Evolutionary conservation across 2,113 vertebrate genomes (phyloP), one percentile per base, ranked within the genome.

Genomic region (Elephantulus edwardii): DNA sequence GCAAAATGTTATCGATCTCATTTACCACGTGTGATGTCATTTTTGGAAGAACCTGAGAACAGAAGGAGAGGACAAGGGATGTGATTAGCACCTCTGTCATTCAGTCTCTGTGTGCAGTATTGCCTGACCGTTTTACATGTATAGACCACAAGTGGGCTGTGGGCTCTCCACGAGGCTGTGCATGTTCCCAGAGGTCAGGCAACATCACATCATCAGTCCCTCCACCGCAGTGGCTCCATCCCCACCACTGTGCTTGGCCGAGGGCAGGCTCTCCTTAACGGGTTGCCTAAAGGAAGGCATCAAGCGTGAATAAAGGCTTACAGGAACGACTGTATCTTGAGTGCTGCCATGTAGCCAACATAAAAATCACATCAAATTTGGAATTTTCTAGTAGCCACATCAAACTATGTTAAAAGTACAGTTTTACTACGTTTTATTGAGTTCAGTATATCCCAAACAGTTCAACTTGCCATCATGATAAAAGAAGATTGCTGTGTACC

Each of bases 1-100:
- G 99, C 93, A 99, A 95, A 82, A 99, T 99, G 95, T 98, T 99
- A 95, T 99, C 99, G 7, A 99, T 99, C 87, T 99, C 99, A 0
- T 98, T 98, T 60, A 99, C 99, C 58, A 99, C 97, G 0, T 99
- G 99, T 74, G 99, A 98, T 4, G 98, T 99, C 99, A 99, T 99
- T 98, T 99, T 99, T 85, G 99, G 99, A 95, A 99, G 99, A 85
- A 99, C 98, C 99, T 99, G 38, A 44, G 96, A 58, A 80, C 33
- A 19, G 84, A 14, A 71, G 89, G 74, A 91, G 74, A 91, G 77
- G 44, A 74, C 76, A 54, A 48, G 38, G 0, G 0, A 28, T 70
- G 80, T 83, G n/a, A 44, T 90, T 33, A 58, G 83, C 58, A 16
- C n/a, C 54, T 20, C 33, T 66, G 13, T 16, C 72, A 38, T 35